Conservation (phyloP, 2,888 invertebrate genomes). For the Polymixis lichenea region DNA sequence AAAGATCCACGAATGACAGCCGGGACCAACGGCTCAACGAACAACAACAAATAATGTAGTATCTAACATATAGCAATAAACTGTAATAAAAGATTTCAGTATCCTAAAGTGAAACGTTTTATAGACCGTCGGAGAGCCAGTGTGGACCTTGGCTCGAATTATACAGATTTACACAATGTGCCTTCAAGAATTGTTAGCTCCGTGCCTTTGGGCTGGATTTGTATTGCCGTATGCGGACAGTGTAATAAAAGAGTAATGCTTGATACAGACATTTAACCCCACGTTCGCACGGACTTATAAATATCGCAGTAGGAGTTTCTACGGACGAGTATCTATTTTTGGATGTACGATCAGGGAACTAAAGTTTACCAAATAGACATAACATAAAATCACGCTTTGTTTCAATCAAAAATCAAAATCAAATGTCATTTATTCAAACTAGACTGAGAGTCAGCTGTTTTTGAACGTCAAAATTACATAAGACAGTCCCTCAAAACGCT, state of each 20-base stretch:
- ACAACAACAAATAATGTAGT: too few relatives aligned
- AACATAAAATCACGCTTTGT: too few relatives aligned
- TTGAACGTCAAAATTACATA: too few relatives aligned
- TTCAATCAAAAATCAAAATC: too few relatives aligned
- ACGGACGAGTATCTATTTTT: background rate
- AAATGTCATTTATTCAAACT: too few relatives aligned
- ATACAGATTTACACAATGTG: conserved; percentile 64
- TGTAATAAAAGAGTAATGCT: conserved; percentile 59
- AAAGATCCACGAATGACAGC: too few relatives aligned
- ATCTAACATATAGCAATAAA: conserved; percentile 11
- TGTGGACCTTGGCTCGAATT: conserved; percentile 48
- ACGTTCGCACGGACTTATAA: too few relatives aligned
- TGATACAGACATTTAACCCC: conserved; percentile 4
- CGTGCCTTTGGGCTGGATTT: conserved; percentile 56
- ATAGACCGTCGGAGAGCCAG: conserved; percentile 60
- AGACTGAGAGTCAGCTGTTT: too few relatives aligned
- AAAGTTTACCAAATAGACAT: background rate
- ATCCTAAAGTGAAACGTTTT: conserved; percentile 64
- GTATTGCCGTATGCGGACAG: conserved; percentile 49
- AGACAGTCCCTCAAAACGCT: too few relatives aligned
- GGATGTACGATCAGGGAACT: background rate
- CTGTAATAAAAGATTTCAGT: conserved; percentile 32
- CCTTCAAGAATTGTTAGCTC: conserved; percentile 66
- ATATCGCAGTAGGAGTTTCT: too few relatives aligned
- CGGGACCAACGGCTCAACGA: too few relatives aligned